Percentiles rank a stretch among this genome's conserved stretches.
Conservation (phyloP, 2,113 vertebrate species). For the Chauna torquata region DNA sequence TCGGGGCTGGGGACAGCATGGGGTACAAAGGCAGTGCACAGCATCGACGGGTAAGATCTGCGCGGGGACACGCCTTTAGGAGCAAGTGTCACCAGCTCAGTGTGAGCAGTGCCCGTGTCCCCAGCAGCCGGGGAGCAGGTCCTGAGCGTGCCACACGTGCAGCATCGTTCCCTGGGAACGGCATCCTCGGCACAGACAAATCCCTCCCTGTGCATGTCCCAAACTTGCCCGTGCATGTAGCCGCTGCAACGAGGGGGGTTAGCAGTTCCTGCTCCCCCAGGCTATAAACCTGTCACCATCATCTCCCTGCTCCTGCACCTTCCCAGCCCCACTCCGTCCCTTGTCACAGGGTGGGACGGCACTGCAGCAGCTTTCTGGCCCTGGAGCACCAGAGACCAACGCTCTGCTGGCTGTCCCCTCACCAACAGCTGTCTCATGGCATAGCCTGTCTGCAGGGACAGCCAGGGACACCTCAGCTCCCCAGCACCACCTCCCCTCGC, state of each 20-base stretch:
- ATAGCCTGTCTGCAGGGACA: background rate
- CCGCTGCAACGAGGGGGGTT: background rate
- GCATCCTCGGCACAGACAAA: background rate
- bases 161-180: background rate
- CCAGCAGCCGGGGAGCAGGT: background rate
- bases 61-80: background rate
- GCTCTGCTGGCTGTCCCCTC: background rate
- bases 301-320: background rate
- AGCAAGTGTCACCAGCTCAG: background rate
- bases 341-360: accelerated
- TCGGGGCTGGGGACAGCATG: too few relatives aligned
- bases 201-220: background rate
- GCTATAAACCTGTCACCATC: background rate
- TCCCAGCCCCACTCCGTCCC: background rate
- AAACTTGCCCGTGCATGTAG: background rate
- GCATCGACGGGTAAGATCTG: background rate
- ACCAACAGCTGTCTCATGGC: background rate
- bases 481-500: background rate
- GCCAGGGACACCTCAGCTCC: background rate
- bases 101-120: background rate
- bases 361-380: background rate
- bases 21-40: too few relatives aligned
- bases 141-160: background rate
- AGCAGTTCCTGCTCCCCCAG: background rate
- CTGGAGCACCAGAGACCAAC: background rate